A percentile compares a stretch with the other conserved stretches of the same genome.
These are phyloP conservation scores for Caenorhabditis sp. DNA, from an alignment of 2,888 invertebrate species.

Conservation along the genomic window DNA sequence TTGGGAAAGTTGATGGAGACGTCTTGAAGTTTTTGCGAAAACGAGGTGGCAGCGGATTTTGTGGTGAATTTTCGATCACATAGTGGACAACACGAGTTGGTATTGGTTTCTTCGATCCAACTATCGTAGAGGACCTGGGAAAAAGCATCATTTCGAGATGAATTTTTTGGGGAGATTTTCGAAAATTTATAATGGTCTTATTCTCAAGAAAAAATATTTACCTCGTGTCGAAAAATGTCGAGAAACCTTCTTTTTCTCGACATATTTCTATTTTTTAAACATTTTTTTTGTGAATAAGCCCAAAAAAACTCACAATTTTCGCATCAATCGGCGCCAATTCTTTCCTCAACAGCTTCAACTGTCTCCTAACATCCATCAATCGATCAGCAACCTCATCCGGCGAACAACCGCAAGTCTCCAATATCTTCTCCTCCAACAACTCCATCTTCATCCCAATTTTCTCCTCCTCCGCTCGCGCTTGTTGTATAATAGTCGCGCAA, in stretches of 20 bases:
- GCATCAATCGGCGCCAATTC: constrained; percentile 49
- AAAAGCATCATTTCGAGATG: not conserved
- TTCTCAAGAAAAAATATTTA: too few relatives aligned
- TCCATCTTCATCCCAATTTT: constrained; percentile 8
- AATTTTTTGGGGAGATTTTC: too few relatives aligned
- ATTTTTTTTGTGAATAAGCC: too few relatives aligned
- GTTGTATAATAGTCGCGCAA: constrained; percentile 15
- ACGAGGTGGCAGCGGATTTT: constrained; percentile 37
- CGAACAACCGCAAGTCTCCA: constrained; percentile 18
- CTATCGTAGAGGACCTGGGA: constrained; percentile 49
- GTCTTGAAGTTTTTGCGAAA: constrained; percentile 39
- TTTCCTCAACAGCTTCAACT: constrained; percentile 37
- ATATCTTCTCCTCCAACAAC: constrained; percentile 15
- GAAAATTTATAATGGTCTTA: too few relatives aligned
- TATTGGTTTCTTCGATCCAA: constrained; percentile 46
- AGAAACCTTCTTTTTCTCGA: too few relatives aligned
- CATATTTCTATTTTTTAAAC: too few relatives aligned
- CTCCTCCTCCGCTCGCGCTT: constrained; percentile 17
- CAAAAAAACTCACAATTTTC: constrained; percentile 19
- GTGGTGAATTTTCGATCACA: constrained; percentile 56
- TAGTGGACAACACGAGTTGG: constrained; percentile 54
- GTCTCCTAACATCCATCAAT: constrained; percentile 19
- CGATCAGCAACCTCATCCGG: constrained; percentile 32
- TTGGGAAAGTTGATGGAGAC: constrained; percentile 44
- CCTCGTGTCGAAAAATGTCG: too few relatives aligned